Conservation (phyloP, 2,888 invertebrate genomes). For the Operophtera brumata region DNA sequence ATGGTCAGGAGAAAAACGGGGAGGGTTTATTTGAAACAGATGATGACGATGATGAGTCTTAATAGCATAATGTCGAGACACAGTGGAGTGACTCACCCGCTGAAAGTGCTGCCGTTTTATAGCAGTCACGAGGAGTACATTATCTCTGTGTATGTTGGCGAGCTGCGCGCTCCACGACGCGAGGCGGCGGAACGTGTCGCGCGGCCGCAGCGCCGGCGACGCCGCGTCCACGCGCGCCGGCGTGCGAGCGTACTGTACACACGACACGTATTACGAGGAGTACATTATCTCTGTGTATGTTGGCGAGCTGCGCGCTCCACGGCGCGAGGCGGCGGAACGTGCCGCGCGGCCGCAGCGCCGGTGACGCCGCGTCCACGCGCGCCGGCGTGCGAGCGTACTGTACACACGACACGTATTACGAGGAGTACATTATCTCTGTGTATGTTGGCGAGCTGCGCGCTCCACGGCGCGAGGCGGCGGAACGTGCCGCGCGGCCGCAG, state of each 20-base stretch:
- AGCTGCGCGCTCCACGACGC: constrained; percentile 26
- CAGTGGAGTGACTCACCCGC: constrained; percentile 45
- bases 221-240: constrained; percentile 47
- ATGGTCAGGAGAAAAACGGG: too few species aligned
- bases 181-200: constrained; percentile 22
- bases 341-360: constrained; percentile 26
- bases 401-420: not conserved
- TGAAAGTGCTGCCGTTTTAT: constrained; percentile 45
- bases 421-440: constrained; percentile 1
- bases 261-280: not conserved
- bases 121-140: constrained; percentile 41
- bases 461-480: constrained; percentile 32
- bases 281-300: constrained; percentile 16
- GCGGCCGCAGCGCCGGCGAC: constrained; percentile 38
- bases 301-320: constrained; percentile 24
- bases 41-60: too few species aligned
- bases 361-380: constrained; percentile 51
- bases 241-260: constrained; percentile 30
- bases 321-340: constrained; percentile 24
- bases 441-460: constrained; percentile 10
- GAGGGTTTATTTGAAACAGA: too few species aligned
- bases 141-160: constrained; percentile 34
- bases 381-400: constrained; percentile 34
- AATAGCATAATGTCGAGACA: too few species aligned
- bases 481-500: constrained; percentile 23